These are phyloP conservation scores for Trachymyrmex cornetzi DNA, from an alignment of 1,140 invertebrate genomes.

Conservation along the genomic window DNA sequence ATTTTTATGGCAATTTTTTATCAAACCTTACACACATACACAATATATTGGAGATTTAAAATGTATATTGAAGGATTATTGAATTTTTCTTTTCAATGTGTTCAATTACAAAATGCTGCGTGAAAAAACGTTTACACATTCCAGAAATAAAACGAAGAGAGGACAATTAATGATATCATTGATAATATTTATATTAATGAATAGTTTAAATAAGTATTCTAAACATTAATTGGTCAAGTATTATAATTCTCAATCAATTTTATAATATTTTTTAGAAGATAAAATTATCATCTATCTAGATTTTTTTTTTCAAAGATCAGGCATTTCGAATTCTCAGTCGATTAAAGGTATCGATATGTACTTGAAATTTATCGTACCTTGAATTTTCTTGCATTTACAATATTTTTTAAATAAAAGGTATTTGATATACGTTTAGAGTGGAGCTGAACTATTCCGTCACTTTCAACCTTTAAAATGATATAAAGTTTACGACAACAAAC, in stretches of 20 bases:
- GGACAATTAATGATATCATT: not conserved
- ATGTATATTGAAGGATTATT: not conserved
- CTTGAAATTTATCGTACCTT: not conserved
- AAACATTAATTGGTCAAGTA: not conserved
- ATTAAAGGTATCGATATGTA: not conserved
- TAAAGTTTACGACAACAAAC: too few relatives aligned
- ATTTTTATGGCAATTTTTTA: conserved; percentile 7
- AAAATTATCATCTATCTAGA: not conserved
- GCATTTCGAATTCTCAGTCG: too few relatives aligned
- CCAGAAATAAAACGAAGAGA: not conserved
- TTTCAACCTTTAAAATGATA: too few relatives aligned
- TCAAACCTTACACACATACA: not conserved
- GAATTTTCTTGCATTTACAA: not conserved
- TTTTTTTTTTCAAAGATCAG: conserved; percentile 3
- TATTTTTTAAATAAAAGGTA: not conserved
- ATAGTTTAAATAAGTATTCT: not conserved
- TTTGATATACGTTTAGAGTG: not conserved
- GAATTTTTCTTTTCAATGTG: not conserved
- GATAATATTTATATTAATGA: not conserved
- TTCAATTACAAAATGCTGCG: not conserved
- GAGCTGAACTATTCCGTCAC: too few relatives aligned
- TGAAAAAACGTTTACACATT: not conserved
- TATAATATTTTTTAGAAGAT: not conserved
- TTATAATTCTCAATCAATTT: not conserved
- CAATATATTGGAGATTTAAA: not conserved